Base-by-base conservation (phyloP, 2,797 vertebrate genomes). In the Anolis apletophallus region DNA sequence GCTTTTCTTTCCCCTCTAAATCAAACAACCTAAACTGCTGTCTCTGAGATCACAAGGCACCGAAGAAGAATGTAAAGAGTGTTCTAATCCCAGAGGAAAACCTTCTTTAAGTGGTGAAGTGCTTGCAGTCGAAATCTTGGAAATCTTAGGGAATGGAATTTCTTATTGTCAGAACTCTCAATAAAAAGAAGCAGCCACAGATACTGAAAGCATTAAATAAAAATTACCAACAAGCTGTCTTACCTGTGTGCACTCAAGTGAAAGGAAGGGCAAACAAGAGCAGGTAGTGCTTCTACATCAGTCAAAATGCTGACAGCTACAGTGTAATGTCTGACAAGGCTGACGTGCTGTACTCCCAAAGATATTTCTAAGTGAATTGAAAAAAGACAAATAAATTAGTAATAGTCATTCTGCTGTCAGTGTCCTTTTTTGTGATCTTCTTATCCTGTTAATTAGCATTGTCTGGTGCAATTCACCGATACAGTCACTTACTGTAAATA, bases 371-470 rank as follows among this genome's bases (percentile, higher is more conserved):
- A 96, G 95, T 96, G 94, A 97, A 97, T 96, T 96, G 95, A 94
- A 96, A 96, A 61, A 95, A 95, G 95, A 96, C 96, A 97, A 96
- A 98, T 98, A 97, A 98, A 98, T 98, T 97, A 98, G 97, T 98
- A 97, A 98, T 97, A 96, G 93, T 92, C 94, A 90, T 95, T 97
- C 89, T 94, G 94, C 97, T 97, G 97, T 98, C 98, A 98, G 91
- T 96, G 94, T 95, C 93, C 92, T 94, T 93, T 93, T 90, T 82
- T 59, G 71, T 84, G 96, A 95, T 95, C 92, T 94, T 95, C 93
- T 93, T 93, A 92, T 83, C 36, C 87, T 95, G 92, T 92, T 95
- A 94, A 94, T 95, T 95, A 96, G 90, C 93, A 89, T 92, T 94
- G 94, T 92, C 91, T 93, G 91, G 91, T 91, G 91, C 85, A 88